Base-by-base conservation (phyloP, 2,113 vertebrate species). In the Nycticorax nycticorax region DNA sequence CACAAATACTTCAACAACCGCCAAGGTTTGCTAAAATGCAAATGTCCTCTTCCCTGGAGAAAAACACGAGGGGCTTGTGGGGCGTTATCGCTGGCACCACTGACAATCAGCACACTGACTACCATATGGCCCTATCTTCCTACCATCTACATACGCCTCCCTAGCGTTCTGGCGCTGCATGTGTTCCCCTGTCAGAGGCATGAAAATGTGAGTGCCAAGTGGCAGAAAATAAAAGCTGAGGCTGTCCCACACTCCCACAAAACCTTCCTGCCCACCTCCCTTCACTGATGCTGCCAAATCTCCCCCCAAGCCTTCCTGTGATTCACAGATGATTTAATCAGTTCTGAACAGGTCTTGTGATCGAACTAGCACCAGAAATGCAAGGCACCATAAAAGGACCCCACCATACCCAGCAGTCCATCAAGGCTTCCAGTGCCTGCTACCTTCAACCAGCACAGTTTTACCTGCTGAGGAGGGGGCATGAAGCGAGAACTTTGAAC, bases 191-290 rank as follows among this genome's bases (percentile, higher is more conserved):
- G 17, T 84, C 75, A 92, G 50, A 83, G n/a, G 22, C 53, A 82
- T 22, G 48, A 79, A 79, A 89, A 88, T 1, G 1, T 57, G 60
- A 92, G 30, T 76, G 81, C 22, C 37, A 59, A 71, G 60, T 27
- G n/a, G 52, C 32, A 88, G 72, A 93, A 92, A 92, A 92, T 59
- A 88, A 92, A 91, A 92, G 45, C 52, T 63, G 59, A 93, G 14
- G 15, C 82, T 88, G 47, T 74, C 28, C 63, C 75, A 84, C 52
- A 63, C 12, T 91, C 37, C 83, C 41, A 66, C 55, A 52, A 80
- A 95, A 71, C 41, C 22, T 86, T 89, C 43, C 59, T 91, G 37
- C 72, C 45, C 37, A 67, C 64, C 43, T 89, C 14, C 41, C 22
- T 86, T 53, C 17, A 18, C 14, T 66, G 41, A 67, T 47, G 30